Evolutionary conservation across 1,140 invertebrate genomes (phyloP).

Genomic region (Plutomurus gul): DNA sequence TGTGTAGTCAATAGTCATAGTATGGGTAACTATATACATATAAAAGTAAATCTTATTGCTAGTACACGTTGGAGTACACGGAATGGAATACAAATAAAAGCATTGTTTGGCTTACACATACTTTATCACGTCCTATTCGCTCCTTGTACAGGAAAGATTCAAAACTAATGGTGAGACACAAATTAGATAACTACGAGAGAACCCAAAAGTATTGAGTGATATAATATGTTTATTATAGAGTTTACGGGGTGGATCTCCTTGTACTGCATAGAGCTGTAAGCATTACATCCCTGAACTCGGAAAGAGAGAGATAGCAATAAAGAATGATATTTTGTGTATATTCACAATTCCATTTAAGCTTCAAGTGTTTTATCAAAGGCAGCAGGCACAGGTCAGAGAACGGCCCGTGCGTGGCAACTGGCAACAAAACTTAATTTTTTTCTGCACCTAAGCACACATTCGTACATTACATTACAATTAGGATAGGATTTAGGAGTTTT

Average conservation of each 20-base stretch:
- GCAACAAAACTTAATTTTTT: not conserved
- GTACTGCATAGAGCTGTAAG: too few species aligned
- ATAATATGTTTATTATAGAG: not conserved
- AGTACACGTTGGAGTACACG: too few species aligned
- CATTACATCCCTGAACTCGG: too few species aligned
- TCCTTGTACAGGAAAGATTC: not conserved
- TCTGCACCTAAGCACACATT: not conserved
- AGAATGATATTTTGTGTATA: not conserved
- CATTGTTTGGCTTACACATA: not conserved
- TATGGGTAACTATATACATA: too few species aligned
- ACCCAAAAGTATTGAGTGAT: not conserved
- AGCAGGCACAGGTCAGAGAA: conserved; percentile 5
- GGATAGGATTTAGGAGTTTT: too few species aligned
- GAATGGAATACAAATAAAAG: too few species aligned
- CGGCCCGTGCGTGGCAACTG: conserved; percentile 8
- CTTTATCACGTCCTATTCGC: not conserved
- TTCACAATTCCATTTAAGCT: not conserved
- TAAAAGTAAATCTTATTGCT: too few species aligned
- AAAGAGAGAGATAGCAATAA: too few species aligned
- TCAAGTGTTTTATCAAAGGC: conserved; percentile 8
- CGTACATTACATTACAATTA: too few species aligned
- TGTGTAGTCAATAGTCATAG: too few species aligned
- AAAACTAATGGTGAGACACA: not conserved
- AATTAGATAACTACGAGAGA: not conserved
- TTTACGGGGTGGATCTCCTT: too few species aligned